A percentile compares a stretch with the other conserved stretches of the same genome.
These are phyloP conservation scores for Epizoanthus illoricatus DNA, from an alignment of 92 coral and sea anemone genomes.

Conservation along the genomic window DNA sequence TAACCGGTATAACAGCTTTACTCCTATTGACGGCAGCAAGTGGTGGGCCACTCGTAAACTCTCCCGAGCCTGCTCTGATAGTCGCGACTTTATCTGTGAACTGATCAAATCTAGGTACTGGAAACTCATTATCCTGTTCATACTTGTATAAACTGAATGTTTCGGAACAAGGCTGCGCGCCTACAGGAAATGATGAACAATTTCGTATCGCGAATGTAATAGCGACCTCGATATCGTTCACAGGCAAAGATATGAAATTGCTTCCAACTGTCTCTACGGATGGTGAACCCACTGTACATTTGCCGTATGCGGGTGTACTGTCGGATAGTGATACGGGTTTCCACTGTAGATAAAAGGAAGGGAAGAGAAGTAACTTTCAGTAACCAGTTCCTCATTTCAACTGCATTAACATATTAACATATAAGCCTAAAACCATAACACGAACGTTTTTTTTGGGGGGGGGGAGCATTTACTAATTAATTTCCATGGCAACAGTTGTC, in stretches of 20 bases:
- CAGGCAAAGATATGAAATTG: neutral
- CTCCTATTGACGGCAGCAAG: neutral
- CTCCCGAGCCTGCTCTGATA: neutral
- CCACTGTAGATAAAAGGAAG: conserved; percentile 6
- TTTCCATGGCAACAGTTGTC: no score
- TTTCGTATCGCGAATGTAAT: neutral
- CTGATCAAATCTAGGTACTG: no score
- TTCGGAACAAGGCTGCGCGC: neutral
- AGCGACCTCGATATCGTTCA: neutral
- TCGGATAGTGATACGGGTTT: neutral
- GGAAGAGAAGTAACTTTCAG: no score
- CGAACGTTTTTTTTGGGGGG: no score
- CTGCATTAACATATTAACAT: no score
- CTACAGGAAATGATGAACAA: neutral
- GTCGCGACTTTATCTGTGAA: neutral
- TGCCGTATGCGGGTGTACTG: neutral
- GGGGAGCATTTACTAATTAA: no score
- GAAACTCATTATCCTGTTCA: neutral
- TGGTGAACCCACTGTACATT: neutral
- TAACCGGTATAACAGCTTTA: neutral
- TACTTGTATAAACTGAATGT: conserved; percentile 1
- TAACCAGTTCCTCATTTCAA: no score
- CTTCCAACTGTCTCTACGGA: neutral
- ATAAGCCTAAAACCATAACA: no score
- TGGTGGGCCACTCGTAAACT: neutral